Base-by-base conservation (phyloP, 2,113 vertebrate genomes). In the Cryptotis parvus region DNA sequence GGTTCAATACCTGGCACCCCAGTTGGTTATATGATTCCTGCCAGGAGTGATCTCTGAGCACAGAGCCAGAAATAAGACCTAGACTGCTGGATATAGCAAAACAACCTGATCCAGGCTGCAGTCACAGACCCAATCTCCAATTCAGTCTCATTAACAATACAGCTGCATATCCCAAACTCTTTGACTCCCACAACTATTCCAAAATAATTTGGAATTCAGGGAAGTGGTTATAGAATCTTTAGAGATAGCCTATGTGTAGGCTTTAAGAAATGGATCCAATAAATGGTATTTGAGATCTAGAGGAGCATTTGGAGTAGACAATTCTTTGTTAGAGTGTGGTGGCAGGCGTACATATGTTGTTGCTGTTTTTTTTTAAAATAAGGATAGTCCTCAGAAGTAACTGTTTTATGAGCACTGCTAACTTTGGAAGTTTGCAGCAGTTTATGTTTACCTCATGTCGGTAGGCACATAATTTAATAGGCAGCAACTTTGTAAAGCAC, bases 121-220 rank as follows among this genome's bases (percentile, higher is more conserved):
- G n/a, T 33, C 63, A 84, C 41, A 58, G 45, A 88, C 29, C 58
- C 83, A 55, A 73, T 94, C 83, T 87, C 74, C 74, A 92, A 90
- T 68, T 27, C 70, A 88, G 45, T 69, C 29, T 91, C 68, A 12
- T 85, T 39, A 89, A 85, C 4, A 61, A 72, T 66, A 43, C 41
- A 63, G 84, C 75, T 92, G 43, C 61, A 72, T 87, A 76, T 94
- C 77, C 7, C 9, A 55, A 83, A 75, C 68, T 26, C 43, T 68
- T 75, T 92, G 76, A 87, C 18, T 90, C 29, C 16, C 45, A 10
- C 75, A 39, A 43, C 31, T 92, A 39, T 63, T 73, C 85, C 52
- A 80, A 61, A 92, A 33, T 84, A 79, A 73, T 14, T 72, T 52
- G 31, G 31, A 84, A 93, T 73, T 91, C 43, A 63, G n/a, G 52